Conservation (phyloP, 2,888 invertebrate species). For the Sarcophaga rosellei region DNA sequence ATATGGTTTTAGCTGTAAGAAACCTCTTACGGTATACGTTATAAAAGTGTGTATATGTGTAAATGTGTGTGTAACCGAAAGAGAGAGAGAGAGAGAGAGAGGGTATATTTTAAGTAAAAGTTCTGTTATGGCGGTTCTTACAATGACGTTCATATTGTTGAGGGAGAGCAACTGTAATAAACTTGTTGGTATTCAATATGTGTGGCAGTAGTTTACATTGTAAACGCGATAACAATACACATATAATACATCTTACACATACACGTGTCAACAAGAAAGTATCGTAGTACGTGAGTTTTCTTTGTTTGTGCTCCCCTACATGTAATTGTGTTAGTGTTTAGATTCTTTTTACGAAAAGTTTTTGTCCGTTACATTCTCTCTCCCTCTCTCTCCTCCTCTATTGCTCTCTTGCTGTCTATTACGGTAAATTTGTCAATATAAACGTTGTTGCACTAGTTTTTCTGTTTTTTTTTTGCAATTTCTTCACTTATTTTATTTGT, state of each 20-base stretch:
- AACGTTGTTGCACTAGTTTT: too few species aligned
- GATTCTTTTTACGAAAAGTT: not conserved
- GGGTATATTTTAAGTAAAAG: conserved; percentile 14
- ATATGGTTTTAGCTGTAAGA: not conserved
- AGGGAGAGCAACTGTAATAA: conserved; percentile 31
- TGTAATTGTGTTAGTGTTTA: conserved; percentile 29
- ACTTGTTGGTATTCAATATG: conserved; percentile 39
- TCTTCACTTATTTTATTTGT: too few species aligned
- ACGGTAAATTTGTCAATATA: too few species aligned
- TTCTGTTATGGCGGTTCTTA: conserved; percentile 11
- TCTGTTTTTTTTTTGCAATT: too few species aligned
- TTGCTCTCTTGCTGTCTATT: too few species aligned
- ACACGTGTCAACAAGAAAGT: not conserved
- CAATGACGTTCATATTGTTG: not conserved
- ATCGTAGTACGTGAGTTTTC: not conserved
- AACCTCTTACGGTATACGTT: not conserved
- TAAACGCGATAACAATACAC: not conserved
- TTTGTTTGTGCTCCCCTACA: conserved; percentile 21
- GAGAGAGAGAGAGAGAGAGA: too few species aligned
- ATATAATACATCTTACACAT: not conserved
- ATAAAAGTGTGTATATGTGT: not conserved
- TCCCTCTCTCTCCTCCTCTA: too few species aligned
- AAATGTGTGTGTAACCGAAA: not conserved
- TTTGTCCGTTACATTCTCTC: conserved; percentile 19
- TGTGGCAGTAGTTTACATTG: not conserved